A percentile compares a stretch with the other conserved stretches of the same genome.
phyloP scores from a whole-genome alignment of 2,113 vertebrate genomes.

The Lucifuga dentata region DNA sequence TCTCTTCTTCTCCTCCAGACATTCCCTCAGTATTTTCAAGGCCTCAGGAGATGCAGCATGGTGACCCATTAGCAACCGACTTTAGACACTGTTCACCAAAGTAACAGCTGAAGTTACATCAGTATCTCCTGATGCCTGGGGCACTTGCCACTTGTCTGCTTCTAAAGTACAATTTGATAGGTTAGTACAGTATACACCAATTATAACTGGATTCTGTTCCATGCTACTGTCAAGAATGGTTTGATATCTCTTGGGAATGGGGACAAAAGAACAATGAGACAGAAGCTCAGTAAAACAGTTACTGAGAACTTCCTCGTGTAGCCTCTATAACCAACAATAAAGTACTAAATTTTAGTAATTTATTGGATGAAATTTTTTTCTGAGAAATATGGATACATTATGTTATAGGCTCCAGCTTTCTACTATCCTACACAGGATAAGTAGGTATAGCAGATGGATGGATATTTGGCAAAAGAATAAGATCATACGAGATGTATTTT shows the following conservation, averaged over 20 bases:
- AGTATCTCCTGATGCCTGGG: conserved; percentile 34
- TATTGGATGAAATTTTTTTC: no score
- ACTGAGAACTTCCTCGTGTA: no score
- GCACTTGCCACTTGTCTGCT: conserved; percentile 37
- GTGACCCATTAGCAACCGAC: conserved; percentile 73
- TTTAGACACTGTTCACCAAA: conserved; percentile 56
- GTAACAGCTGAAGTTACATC: conserved; percentile 62
- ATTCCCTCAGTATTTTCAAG: conserved; percentile 57
- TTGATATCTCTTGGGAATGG: conserved; percentile 11
- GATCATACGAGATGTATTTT: no score
- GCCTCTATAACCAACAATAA: not conserved
- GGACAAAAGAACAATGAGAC: not conserved
- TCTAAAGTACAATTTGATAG: conserved; percentile 30
- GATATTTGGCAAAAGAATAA: no score
- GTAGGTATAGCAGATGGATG: no score
- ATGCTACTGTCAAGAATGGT: conserved; percentile 18
- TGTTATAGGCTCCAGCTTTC: no score
- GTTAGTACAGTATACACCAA: conserved; percentile 1
- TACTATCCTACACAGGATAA: no score
- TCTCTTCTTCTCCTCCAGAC: conserved; percentile 42
- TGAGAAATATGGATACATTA: no score
- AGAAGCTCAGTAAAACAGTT: not conserved
- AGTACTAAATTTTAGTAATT: not conserved
- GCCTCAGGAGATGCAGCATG: conserved; percentile 66
- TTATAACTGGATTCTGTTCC: conserved; percentile 24